Percentiles rank a stretch among this genome's conserved stretches.
Conservation (phyloP, 2,888 invertebrate genomes). For the Gonocerus acuteangulatus region DNA sequence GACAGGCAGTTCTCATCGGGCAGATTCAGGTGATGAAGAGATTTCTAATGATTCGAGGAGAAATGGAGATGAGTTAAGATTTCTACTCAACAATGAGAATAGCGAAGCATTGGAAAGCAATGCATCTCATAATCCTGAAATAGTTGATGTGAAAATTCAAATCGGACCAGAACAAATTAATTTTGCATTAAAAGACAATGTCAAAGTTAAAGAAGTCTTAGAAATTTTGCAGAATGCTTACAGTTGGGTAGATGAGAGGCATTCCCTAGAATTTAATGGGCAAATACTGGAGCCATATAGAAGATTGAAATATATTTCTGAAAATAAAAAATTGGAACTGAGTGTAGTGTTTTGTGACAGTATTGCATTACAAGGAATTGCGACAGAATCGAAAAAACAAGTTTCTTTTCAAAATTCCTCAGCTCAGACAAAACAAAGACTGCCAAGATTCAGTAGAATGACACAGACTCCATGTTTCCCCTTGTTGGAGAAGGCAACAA, state of each 20-base stretch:
- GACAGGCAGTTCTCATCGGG: too few species aligned
- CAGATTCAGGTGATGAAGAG: too few species aligned
- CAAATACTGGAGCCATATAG: neutral
- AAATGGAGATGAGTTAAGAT: too few species aligned
- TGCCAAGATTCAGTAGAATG: neutral
- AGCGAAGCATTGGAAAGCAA: neutral
- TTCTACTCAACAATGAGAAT: too few species aligned
- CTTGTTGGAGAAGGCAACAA: slow-evolving; percentile 3
- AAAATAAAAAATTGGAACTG: neutral
- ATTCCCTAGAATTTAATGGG: neutral
- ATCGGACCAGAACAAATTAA: neutral
- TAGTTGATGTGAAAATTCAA: slow-evolving; percentile 4
- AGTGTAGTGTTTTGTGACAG: slow-evolving; percentile 4
- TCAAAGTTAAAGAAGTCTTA: slow-evolving; percentile 3
- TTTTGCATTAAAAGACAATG: neutral
- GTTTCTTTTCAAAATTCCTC: neutral
- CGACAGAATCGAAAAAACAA: neutral
- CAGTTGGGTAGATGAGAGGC: neutral
- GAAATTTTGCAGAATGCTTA: slow-evolving; percentile 5
- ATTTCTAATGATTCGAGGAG: too few species aligned
- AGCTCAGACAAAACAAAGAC: neutral
- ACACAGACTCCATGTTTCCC: slow-evolving; percentile 21
- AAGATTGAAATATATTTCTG: neutral
- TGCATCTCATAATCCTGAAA: neutral
- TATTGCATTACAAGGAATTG: neutral